Evolutionary conservation across 23 tunicate species (phyloP), one percentile per base, ranked within the genome.

Genomic region (Clavelina lepadiformis): DNA sequence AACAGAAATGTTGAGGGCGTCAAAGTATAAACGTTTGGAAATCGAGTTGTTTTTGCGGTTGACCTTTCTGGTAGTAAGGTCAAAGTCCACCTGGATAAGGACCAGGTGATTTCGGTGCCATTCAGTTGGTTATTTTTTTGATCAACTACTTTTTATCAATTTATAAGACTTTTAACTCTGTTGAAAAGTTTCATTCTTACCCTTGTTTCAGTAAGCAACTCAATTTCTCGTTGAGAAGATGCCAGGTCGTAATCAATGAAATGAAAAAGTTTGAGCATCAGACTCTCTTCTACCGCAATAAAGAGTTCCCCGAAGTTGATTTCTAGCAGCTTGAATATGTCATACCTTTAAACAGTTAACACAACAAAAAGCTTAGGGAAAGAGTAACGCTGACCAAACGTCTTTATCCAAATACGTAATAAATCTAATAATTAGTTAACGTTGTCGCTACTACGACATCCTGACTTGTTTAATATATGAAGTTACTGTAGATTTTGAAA

Each of bases 131-230:
- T n/a, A n/a, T n/a, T n/a, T n/a, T n/a, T n/a, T n/a, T n/a, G n/a
- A n/a, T n/a, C n/a, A n/a, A n/a, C n/a, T n/a, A n/a, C n/a, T n/a
- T n/a, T n/a, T n/a, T n/a, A n/a, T n/a, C n/a, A n/a, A n/a, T n/a
- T n/a, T n/a, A n/a, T n/a, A n/a, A n/a, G n/a, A n/a, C n/a, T n/a
- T n/a, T n/a, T n/a, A n/a, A n/a, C n/a, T n/a, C n/a, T n/a, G n/a
- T n/a, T n/a, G n/a, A n/a, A n/a, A n/a, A n/a, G n/a, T 13, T 0
- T 50, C 18, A 11, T 0, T 24, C 69, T n/a, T 30, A 78, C 86
- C 74, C 76, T 89, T 1, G 83, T 71, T 64, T 89, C 97, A 65
- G 81, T 83, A 3, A 81, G 72, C 25, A 89, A 25, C 49, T 86
- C 63, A 1, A 55, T 21, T 22, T 89, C 89, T 24, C 38, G 29